These are phyloP conservation scores for Tretioscincus oriximinensis DNA, from an alignment of 2,113 vertebrate genomes.

Conservation along the genomic window DNA sequence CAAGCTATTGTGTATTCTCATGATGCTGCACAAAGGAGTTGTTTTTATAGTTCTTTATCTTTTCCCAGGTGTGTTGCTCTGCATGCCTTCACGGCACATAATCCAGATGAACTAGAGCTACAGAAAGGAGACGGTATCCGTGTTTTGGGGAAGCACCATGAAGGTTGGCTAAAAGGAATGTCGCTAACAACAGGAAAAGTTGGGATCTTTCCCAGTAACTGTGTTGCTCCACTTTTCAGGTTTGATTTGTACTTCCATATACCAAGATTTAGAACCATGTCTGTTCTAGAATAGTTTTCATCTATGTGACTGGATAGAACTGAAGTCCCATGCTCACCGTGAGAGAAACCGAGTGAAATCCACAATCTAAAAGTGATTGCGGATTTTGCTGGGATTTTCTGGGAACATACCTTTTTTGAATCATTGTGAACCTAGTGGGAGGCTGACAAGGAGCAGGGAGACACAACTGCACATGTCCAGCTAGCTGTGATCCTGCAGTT, in stretches of 20 bases:
- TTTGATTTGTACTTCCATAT: conserved; percentile 50
- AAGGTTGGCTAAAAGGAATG: conserved; percentile 90
- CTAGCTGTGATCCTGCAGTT: too few relatives aligned
- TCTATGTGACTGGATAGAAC: neutral
- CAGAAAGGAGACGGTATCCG: conserved; percentile 91
- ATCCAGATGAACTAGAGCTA: conserved; percentile 86
- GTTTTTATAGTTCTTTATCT: neutral
- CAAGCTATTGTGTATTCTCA: rapidly evolving
- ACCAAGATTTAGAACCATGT: neutral
- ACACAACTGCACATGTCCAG: too few relatives aligned
- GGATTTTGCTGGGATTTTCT: too few relatives aligned
- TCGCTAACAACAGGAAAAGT: conserved; percentile 89
- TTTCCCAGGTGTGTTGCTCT: conserved; percentile 84
- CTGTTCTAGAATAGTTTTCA: too few relatives aligned
- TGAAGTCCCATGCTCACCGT: too few relatives aligned
- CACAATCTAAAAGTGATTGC: too few relatives aligned
- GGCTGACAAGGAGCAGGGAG: too few relatives aligned
- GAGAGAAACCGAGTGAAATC: too few relatives aligned
- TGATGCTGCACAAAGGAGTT: rapidly evolving
- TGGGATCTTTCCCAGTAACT: conserved; percentile 89
- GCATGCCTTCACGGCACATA: conserved; percentile 80
- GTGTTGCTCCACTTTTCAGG: conserved; percentile 89
- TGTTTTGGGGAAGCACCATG: conserved; percentile 86
- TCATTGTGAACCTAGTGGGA: too few relatives aligned
- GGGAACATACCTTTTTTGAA: too few relatives aligned